Percentiles rank a stretch among this genome's conserved stretches.
Evolutionary conservation across 1,140 invertebrate genomes (phyloP).

Genomic region (Gryon sp.): DNA sequence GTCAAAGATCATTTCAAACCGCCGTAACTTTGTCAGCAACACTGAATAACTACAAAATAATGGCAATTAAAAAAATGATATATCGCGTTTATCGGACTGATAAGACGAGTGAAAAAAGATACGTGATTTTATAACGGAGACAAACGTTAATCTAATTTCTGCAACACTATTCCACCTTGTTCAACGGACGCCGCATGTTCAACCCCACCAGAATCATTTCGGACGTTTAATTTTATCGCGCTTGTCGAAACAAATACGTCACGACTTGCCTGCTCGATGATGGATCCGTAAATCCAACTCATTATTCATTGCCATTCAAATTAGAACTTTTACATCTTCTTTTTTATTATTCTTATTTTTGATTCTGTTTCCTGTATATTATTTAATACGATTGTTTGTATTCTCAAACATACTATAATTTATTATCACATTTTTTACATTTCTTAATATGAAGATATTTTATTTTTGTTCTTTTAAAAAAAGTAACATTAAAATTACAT

Average conservation of each 20-base stretch:
- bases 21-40: too few species aligned
- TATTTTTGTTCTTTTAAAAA: too few species aligned
- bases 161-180: conserved; percentile 38
- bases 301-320: conserved; percentile 4
- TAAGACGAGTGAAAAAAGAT: conserved; percentile 29
- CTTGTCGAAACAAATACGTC: conserved; percentile 35
- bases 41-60: too few species aligned
- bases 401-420: too few species aligned
- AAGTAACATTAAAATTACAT: too few species aligned
- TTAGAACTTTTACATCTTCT: too few species aligned
- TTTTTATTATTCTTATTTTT: neutral
- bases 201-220: conserved; percentile 39
- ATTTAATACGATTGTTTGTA: too few species aligned
- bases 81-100: conserved; percentile 17
- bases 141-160: conserved; percentile 60
- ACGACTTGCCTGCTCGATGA: conserved; percentile 10
- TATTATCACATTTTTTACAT: too few species aligned
- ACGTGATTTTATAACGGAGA: conserved; percentile 31
- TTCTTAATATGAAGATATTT: too few species aligned
- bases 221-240: conserved; percentile 66
- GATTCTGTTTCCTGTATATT: too few species aligned
- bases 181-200: conserved; percentile 24
- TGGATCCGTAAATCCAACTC: conserved; percentile 8
- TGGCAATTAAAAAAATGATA: neutral
- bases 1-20: neutral